phyloP scores from a whole-genome alignment of 2,888 invertebrate species.

The Caenorhabditis japonica region DNA sequence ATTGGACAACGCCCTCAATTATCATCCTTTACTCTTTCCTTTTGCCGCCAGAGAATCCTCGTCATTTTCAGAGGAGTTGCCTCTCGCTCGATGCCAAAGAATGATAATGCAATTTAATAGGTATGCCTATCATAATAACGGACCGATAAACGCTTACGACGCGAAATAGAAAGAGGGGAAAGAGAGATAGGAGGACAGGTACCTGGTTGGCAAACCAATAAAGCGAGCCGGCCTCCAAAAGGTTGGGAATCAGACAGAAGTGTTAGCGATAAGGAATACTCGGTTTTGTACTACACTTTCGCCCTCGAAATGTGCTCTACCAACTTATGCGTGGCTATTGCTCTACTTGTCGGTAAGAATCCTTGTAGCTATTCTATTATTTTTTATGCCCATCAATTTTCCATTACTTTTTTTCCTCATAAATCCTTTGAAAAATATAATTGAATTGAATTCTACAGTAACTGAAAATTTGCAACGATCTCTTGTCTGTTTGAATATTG shows the following conservation, averaged over 20 bases:
- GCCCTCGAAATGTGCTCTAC: slow-evolving; percentile 53
- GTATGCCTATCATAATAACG: slow-evolving; percentile 52
- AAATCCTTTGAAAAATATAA: too few relatives aligned
- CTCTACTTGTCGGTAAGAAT: slow-evolving; percentile 48
- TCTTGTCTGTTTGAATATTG: too few relatives aligned
- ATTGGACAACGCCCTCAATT: neutral
- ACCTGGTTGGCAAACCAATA: slow-evolving; percentile 56
- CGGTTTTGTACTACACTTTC: slow-evolving; percentile 51
- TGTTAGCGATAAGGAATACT: slow-evolving; percentile 47
- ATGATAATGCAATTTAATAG: slow-evolving; percentile 53
- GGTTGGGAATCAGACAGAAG: slow-evolving; percentile 52
- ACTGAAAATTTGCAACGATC: too few relatives aligned
- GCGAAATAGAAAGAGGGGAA: slow-evolving; percentile 4
- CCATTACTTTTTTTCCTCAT: too few relatives aligned
- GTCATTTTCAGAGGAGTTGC: slow-evolving; percentile 37
- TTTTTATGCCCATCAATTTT: neutral
- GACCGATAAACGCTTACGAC: slow-evolving; percentile 45
- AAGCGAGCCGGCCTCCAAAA: slow-evolving; percentile 49
- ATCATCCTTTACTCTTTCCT: slow-evolving; percentile 22
- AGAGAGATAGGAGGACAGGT: slow-evolving; percentile 18
- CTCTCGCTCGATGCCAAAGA: slow-evolving; percentile 32
- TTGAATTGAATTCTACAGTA: too few relatives aligned
- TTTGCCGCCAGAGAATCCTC: slow-evolving; percentile 29
- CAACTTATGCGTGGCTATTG: slow-evolving; percentile 36
- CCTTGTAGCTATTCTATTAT: neutral